Conservation (phyloP, 2,888 invertebrate species). For the Latrodectus hesperus region DNA sequence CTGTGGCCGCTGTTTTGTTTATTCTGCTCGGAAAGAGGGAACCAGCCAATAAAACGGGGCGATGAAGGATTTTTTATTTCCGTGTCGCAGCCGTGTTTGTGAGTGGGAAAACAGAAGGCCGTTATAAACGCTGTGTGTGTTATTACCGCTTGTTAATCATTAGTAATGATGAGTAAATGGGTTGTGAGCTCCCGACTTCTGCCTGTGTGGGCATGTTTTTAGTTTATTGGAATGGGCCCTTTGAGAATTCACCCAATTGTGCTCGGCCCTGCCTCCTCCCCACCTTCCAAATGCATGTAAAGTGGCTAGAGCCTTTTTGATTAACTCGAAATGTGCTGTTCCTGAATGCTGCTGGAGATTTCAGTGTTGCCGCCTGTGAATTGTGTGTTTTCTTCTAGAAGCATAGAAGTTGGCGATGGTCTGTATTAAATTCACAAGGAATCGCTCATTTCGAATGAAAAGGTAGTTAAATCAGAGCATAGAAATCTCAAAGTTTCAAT, state of each 20-base stretch:
- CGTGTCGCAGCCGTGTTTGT: neutral
- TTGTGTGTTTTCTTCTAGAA: too few relatives aligned
- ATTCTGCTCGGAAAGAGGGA: conserved; percentile 48
- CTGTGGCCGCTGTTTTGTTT: conserved; percentile 41
- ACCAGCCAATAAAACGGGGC: conserved; percentile 54
- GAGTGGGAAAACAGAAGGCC: neutral
- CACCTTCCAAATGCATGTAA: too few relatives aligned
- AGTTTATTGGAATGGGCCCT: conserved; percentile 59
- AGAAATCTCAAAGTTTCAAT: too few relatives aligned
- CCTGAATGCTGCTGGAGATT: too few relatives aligned
- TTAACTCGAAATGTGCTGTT: too few relatives aligned
- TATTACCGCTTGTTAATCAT: conserved; percentile 63
- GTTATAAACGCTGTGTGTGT: conserved; percentile 43
- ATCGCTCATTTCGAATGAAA: too few relatives aligned
- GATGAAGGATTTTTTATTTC: conserved; percentile 29
- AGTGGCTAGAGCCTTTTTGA: too few relatives aligned
- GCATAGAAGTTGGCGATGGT: too few relatives aligned
- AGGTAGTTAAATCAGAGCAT: too few relatives aligned
- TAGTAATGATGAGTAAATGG: conserved; percentile 60
- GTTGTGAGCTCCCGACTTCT: neutral
- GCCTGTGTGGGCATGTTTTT: conserved; percentile 30
- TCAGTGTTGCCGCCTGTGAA: too few relatives aligned
- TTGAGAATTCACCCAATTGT: neutral
- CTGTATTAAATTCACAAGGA: too few relatives aligned
- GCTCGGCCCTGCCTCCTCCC: too few relatives aligned